phyloP scores from a whole-genome alignment of 2,888 invertebrate genomes.

The Metellina segmentata region DNA sequence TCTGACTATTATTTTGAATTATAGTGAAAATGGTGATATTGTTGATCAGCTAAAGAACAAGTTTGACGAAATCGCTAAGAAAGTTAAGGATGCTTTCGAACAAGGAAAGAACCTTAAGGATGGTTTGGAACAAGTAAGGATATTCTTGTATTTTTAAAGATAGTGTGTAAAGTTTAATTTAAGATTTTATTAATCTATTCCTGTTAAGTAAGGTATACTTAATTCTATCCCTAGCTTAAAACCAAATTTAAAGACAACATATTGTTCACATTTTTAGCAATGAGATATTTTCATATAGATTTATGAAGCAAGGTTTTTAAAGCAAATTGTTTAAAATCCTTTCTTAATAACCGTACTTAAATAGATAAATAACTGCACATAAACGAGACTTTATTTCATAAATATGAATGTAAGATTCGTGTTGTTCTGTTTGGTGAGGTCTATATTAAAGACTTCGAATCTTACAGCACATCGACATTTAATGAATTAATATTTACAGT shows the following conservation, averaged over 20 bases:
- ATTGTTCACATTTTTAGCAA: neutral
- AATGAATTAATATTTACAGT: no score
- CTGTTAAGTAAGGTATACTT: neutral
- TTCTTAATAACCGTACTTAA: no score
- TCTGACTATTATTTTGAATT: neutral
- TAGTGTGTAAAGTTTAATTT: no score
- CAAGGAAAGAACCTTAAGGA: constrained; percentile 42
- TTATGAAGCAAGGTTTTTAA: neutral
- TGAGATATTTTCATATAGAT: neutral
- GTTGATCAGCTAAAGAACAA: constrained; percentile 24
- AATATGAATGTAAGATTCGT: no score
- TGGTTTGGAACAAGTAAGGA: constrained; percentile 39
- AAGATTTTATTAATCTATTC: no score
- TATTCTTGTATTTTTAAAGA: neutral
- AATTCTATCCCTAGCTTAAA: neutral
- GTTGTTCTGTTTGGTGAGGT: no score
- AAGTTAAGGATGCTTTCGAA: constrained; percentile 57
- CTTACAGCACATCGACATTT: no score
- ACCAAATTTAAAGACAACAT: neutral
- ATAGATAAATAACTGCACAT: no score
- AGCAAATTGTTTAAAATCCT: neutral
- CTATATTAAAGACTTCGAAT: no score
- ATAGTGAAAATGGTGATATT: neutral
- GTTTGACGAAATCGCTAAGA: constrained; percentile 42
- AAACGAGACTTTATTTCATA: no score